Percentiles rank a stretch among this genome's conserved stretches.
These are phyloP conservation scores for Nasonia longicornis DNA, from an alignment of 1,140 invertebrate species.

Conservation along the genomic window DNA sequence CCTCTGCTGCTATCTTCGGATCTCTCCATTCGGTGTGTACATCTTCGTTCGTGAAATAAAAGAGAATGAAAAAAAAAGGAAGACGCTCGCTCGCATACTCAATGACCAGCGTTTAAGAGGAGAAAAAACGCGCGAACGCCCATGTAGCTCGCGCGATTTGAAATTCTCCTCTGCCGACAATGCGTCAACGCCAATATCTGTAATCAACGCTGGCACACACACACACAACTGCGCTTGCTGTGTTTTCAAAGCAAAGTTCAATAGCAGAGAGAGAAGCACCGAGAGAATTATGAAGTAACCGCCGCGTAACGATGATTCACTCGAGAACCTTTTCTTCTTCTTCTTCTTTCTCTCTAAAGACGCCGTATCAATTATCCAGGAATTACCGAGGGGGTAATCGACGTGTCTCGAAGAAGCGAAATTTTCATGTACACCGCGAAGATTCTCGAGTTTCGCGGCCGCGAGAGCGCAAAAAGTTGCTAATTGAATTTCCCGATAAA, in stretches of 20 bases:
- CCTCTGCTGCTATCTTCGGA: no score
- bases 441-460: no score
- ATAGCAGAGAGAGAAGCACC: neutral
- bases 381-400: no score
- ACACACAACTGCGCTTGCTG: neutral
- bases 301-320: slow-evolving; percentile 43
- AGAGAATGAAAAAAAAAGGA: no score
- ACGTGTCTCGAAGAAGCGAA: no score
- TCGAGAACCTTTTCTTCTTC: slow-evolving; percentile 12
- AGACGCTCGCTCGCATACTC: no score
- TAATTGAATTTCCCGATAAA: neutral
- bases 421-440: no score
- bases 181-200: neutral
- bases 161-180: slow-evolving; percentile 9
- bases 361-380: slow-evolving; percentile 31
- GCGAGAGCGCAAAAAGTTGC: neutral
- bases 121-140: neutral
- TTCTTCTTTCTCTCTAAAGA: slow-evolving; percentile 47
- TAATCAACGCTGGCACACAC: neutral
- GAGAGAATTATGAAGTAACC: slow-evolving; percentile 18
- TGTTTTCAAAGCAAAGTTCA: slow-evolving; percentile 30
- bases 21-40: no score
- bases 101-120: neutral
- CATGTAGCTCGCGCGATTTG: neutral
- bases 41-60: no score